Conservation (phyloP, 2,797 vertebrate genomes). For the Sphenodon punctatus region DNA sequence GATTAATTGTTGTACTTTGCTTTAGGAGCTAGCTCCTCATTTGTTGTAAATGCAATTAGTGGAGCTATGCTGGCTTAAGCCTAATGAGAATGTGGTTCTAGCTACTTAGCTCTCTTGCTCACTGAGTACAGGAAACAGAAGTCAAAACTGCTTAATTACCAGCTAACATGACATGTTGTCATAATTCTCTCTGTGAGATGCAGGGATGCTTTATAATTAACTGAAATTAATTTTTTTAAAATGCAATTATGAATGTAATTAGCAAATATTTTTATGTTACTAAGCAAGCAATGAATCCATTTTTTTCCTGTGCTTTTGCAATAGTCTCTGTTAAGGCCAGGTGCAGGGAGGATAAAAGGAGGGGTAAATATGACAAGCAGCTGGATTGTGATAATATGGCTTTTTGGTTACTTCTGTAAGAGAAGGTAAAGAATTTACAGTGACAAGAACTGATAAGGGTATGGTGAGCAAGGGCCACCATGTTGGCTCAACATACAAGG, state of each 20-base stretch:
- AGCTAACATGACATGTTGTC: background rate
- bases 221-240: slow-evolving; percentile 1
- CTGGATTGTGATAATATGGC: slow-evolving; percentile 38
- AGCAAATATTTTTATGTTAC: slow-evolving; percentile 44
- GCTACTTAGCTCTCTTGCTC: background rate
- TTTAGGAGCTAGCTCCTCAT: background rate
- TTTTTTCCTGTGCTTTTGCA: slow-evolving; percentile 32
- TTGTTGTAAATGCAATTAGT: background rate
- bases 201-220: slow-evolving; percentile 2
- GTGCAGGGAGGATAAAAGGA: background rate
- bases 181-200: background rate
- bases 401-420: slow-evolving; percentile 13
- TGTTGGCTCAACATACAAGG: too few relatives aligned
- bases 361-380: slow-evolving; percentile 48
- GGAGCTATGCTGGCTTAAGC: background rate
- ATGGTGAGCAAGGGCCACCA: too few relatives aligned
- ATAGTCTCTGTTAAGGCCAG: background rate
- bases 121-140: background rate
- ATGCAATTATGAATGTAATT: slow-evolving; percentile 32
- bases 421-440: background rate
- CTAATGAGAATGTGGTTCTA: background rate
- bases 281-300: background rate
- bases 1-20: background rate
- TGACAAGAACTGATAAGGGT: slow-evolving; percentile 33
- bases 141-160: background rate